A percentile compares a stretch with the other conserved stretches of the same genome.
These are phyloP conservation scores for Phalacrocorax carbo DNA, from an alignment of 2,113 vertebrate species.

Conservation along the genomic window DNA sequence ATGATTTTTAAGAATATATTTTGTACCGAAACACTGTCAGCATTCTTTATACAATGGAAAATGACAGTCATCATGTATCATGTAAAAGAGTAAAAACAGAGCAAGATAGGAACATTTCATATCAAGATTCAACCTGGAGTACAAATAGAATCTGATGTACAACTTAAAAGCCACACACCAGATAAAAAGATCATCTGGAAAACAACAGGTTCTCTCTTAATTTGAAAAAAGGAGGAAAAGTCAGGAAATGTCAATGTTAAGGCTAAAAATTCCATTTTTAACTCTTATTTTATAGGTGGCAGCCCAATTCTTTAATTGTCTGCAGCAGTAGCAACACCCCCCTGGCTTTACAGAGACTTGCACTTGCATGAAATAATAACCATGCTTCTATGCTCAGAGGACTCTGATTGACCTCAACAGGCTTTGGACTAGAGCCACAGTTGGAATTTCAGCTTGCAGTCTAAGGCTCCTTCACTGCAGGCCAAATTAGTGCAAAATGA, in stretches of 20 bases:
- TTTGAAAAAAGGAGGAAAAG: background rate
- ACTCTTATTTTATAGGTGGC: background rate
- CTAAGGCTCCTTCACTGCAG: slow-evolving; percentile 59
- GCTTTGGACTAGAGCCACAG: slow-evolving; percentile 56
- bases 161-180: slow-evolving; percentile 66
- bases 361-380: slow-evolving; percentile 32
- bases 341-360: slow-evolving; percentile 9
- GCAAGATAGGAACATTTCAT: slow-evolving; percentile 66
- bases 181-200: slow-evolving; percentile 12
- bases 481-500: slow-evolving; percentile 54
- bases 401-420: slow-evolving; percentile 58
- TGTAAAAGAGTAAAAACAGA: slow-evolving; percentile 72
- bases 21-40: slow-evolving; percentile 78
- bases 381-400: slow-evolving; percentile 19
- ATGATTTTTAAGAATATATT: slow-evolving; percentile 71
- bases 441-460: slow-evolving; percentile 60
- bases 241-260: slow-evolving; percentile 1
- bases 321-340: background rate
- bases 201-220: slow-evolving; percentile 3
- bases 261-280: slow-evolving; percentile 14
- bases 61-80: slow-evolving; percentile 69
- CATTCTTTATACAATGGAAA: slow-evolving; percentile 73
- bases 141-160: slow-evolving; percentile 70
- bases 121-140: slow-evolving; percentile 55
- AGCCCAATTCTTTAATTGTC: background rate